Conservation (phyloP, 2,888 invertebrate genomes). For the Apotomis capreana region DNA sequence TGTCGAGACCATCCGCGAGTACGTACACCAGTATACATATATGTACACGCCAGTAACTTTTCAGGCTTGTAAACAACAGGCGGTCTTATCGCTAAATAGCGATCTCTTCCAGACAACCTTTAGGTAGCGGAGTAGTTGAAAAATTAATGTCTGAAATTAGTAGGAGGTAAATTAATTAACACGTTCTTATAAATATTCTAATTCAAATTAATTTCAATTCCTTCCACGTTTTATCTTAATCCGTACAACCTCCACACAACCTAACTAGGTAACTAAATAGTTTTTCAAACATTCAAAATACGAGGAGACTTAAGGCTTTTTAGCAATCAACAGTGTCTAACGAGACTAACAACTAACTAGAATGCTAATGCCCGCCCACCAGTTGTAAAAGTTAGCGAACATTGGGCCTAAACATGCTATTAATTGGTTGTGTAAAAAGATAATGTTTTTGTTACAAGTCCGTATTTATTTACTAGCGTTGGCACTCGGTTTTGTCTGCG, state of each 20-base stretch:
- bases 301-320: slow-evolving; percentile 18
- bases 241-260: not conserved
- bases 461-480: too few relatives aligned
- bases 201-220: slow-evolving; percentile 21
- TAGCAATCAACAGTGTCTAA: slow-evolving; percentile 32
- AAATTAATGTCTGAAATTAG: too few relatives aligned
- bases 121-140: too few relatives aligned
- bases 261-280: not conserved
- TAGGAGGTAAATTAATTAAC: slow-evolving; percentile 3
- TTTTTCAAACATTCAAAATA: not conserved
- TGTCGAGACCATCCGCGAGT: too few relatives aligned
- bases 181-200: slow-evolving; percentile 15
- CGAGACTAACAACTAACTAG: slow-evolving; percentile 37
- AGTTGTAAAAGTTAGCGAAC: slow-evolving; percentile 17
- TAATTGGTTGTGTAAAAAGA: slow-evolving; percentile 38
- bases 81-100: too few relatives aligned
- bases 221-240: slow-evolving; percentile 36
- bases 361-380: slow-evolving; percentile 41
- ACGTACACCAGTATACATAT: too few relatives aligned
- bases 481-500: too few relatives aligned
- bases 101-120: too few relatives aligned
- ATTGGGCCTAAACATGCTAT: slow-evolving; percentile 11
- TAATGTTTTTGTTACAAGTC: slow-evolving; percentile 7
- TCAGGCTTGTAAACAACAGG: too few relatives aligned
- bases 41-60: too few relatives aligned